These are phyloP conservation scores for Trematomus bernacchii DNA, from an alignment of 2,797 vertebrate species.

Conservation along the genomic window DNA sequence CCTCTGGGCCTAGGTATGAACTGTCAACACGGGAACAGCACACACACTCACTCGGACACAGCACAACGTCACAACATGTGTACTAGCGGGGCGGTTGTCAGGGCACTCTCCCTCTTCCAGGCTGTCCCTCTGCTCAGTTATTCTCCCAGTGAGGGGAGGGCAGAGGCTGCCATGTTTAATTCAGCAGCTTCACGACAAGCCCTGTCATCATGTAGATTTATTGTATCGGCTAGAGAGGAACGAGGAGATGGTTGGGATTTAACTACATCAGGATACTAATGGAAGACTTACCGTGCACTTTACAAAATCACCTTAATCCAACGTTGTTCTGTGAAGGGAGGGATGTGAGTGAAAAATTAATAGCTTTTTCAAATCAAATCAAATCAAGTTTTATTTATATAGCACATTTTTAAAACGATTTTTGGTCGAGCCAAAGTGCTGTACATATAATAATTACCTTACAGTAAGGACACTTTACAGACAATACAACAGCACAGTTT, in stretches of 20 bases:
- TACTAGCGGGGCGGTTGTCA: constrained; percentile 37
- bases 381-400: too few species aligned
- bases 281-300: constrained; percentile 62
- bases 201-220: constrained; percentile 69
- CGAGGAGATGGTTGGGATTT: constrained; percentile 66
- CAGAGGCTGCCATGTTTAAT: constrained; percentile 77
- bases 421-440: too few species aligned
- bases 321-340: constrained; percentile 37
- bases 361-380: constrained; percentile 55
- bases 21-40: constrained; percentile 61
- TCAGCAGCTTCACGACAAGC: constrained; percentile 67
- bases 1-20: constrained; percentile 63
- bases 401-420: too few species aligned
- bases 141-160: constrained; percentile 40
- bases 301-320: constrained; percentile 69
- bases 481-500: too few species aligned
- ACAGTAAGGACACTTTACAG: too few species aligned
- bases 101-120: constrained; percentile 23
- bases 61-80: constrained; percentile 38
- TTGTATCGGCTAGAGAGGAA: constrained; percentile 59
- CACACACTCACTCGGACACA: constrained; percentile 21
- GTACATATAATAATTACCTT: too few species aligned
- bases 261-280: constrained; percentile 69
- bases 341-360: constrained; percentile 42
- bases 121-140: constrained; percentile 48